A percentile compares a stretch with the other conserved stretches of the same genome.
These are phyloP conservation scores for Podarcis muralis DNA, from an alignment of 2,113 vertebrate species.

Conservation along the genomic window DNA sequence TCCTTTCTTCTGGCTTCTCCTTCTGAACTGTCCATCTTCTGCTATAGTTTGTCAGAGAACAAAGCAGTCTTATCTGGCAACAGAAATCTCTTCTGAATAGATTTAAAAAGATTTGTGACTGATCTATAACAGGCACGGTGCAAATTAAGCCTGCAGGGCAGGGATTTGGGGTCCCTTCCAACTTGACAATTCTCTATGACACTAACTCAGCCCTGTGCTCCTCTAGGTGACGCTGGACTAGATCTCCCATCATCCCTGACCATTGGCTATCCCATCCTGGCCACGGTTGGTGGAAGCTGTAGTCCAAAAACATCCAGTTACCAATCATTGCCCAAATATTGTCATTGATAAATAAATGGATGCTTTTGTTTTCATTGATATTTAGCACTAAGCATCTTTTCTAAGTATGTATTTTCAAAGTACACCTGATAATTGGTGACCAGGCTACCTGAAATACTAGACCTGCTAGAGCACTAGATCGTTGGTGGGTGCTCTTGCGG, in stretches of 20 bases:
- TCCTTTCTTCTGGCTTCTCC: not conserved
- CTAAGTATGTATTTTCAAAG: slow-evolving; percentile 25
- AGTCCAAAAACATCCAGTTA: no score
- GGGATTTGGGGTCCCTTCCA: no score
- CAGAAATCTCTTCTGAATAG: not conserved
- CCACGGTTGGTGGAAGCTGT: no score
- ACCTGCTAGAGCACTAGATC: no score
- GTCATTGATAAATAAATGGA: not conserved
- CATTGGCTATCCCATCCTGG: no score
- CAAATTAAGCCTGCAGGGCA: not conserved
- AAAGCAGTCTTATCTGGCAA: not conserved
- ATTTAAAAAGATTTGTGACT: slow-evolving; percentile 29
- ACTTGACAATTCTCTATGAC: no score
- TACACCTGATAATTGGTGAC: not conserved
- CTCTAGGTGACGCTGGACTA: no score
- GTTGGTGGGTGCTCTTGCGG: no score
- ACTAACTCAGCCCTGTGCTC: no score
- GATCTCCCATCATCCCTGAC: no score
- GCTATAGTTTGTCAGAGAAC: not conserved
- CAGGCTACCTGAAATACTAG: no score
- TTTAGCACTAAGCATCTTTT: not conserved
- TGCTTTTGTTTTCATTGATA: slow-evolving; percentile 16
- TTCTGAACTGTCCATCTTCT: not conserved
- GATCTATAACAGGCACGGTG: not conserved
- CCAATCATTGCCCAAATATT: no score